phyloP scores from a whole-genome alignment of 2,888 invertebrate species.

The Allophyes oxyacanthae region DNA sequence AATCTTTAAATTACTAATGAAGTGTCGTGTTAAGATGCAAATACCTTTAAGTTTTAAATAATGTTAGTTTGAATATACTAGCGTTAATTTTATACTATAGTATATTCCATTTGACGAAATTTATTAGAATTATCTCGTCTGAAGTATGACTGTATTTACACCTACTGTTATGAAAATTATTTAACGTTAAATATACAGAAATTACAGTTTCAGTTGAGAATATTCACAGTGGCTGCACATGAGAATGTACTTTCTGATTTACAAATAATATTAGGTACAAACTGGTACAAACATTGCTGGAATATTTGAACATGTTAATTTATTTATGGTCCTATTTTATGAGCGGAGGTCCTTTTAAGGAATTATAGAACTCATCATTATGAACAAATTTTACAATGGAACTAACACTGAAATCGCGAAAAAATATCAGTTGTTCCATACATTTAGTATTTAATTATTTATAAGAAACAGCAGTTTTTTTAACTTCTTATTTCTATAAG shows the following conservation, averaged over 20 bases:
- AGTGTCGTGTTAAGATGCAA: slow-evolving; percentile 51
- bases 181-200: slow-evolving; percentile 11
- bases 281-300: no score
- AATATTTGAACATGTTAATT: no score
- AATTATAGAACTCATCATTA: no score
- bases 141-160: neutral
- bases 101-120: slow-evolving; percentile 14
- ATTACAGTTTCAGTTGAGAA: slow-evolving; percentile 10
- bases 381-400: no score
- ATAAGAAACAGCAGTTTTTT: no score
- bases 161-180: slow-evolving; percentile 18
- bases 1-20: slow-evolving; percentile 69
- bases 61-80: slow-evolving; percentile 6
- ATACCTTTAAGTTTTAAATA: slow-evolving; percentile 31
- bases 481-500: no score
- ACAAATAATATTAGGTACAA: slow-evolving; percentile 7
- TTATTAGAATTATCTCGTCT: slow-evolving; percentile 3
- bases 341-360: no score
- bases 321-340: no score
- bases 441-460: no score
- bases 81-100: slow-evolving; percentile 7
- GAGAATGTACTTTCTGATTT: slow-evolving; percentile 2
- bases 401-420: no score
- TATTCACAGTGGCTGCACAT: slow-evolving; percentile 9
- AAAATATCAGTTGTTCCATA: no score